Base-by-base conservation (phyloP, 2,888 invertebrate species). In the Busseola fusca region DNA sequence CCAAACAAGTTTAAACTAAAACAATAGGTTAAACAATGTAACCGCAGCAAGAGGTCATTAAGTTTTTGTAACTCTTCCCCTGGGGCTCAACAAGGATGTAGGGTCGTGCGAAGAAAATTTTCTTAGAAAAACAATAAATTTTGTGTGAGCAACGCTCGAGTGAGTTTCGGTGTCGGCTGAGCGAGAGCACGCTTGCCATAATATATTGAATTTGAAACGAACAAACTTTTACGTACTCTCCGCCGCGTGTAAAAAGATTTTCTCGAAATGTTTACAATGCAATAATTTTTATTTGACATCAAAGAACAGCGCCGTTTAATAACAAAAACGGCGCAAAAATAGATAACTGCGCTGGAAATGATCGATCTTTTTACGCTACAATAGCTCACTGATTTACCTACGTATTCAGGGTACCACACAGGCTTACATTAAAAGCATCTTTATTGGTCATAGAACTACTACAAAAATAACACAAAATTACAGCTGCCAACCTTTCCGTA, bases 111-210 rank as follows among this genome's bases (percentile, higher is more conserved):
- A 92, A 92, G 92, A 90, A 93, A 94, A 95, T 95, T 95, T 95
- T 94, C 95, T 95, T 95, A 95, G 93, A 93, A 95, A 95, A 95
- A 95, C 95, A 95, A 95, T 95, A 95, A 95, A 95, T 95, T 95
- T 93, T 93, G 92, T 91, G 93, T 91, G 93, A 93, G 94, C 91
- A 90, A 92, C 94, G 95, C 95, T 94, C 94, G 95, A 95, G 94
- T 94, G 95, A 94, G 94, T 94, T 95, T 94, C 93, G 92, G 93
- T 94, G 95, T 95, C 94, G 95, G 93, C 93, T 93, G 93, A 94
- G 92, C 92, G 93, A 91, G 93, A 93, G 95, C 95, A 94, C 95
- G 95, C 95, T 91, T 94, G 92, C 94, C 92, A 92, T 95, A 95
- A 95, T 95, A 95, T 95, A 95, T 95, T 95, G 95, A 95, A 95